Percentiles rank a stretch among this genome's conserved stretches.
phyloP scores from a whole-genome alignment of 1,140 invertebrate genomes.

The Arion vulgaris region DNA sequence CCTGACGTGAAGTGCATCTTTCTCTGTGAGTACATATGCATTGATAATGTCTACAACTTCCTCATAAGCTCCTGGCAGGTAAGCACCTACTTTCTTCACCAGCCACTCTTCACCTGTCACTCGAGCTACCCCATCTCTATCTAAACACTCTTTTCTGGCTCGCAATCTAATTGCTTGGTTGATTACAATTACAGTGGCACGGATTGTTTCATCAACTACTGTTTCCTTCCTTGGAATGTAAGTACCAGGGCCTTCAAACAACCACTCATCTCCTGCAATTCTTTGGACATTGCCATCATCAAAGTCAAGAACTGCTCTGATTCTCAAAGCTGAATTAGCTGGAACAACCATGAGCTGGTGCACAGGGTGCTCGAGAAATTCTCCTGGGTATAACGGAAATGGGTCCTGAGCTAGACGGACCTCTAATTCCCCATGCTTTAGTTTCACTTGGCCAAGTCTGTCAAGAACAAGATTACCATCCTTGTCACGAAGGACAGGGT shows the following conservation, averaged over 20 bases:
- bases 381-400: conserved; percentile 74
- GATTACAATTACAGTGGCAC: conserved; percentile 67
- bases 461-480: conserved; percentile 64
- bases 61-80: conserved; percentile 73
- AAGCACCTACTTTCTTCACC: conserved; percentile 71
- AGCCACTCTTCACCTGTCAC: conserved; percentile 74
- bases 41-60: conserved; percentile 71
- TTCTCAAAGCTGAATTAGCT: conserved; percentile 64
- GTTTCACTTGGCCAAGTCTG: conserved; percentile 63
- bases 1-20: conserved; percentile 71
- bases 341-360: conserved; percentile 67
- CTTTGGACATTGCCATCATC: conserved; percentile 59
- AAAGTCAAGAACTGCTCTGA: conserved; percentile 69
- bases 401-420: conserved; percentile 73
- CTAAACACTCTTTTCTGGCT: conserved; percentile 69
- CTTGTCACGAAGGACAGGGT: conserved; percentile 68
- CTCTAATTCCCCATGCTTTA: conserved; percentile 71
- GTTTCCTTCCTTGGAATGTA: conserved; percentile 74
- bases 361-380: conserved; percentile 55
- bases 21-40: conserved; percentile 72
- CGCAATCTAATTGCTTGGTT: conserved; percentile 72
- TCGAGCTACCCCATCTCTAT: conserved; percentile 65
- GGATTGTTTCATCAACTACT: conserved; percentile 64
- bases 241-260: conserved; percentile 73
- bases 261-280: conserved; percentile 73